Conservation (phyloP, 2,888 invertebrate species). For the Caenorhabditis japonica region DNA sequence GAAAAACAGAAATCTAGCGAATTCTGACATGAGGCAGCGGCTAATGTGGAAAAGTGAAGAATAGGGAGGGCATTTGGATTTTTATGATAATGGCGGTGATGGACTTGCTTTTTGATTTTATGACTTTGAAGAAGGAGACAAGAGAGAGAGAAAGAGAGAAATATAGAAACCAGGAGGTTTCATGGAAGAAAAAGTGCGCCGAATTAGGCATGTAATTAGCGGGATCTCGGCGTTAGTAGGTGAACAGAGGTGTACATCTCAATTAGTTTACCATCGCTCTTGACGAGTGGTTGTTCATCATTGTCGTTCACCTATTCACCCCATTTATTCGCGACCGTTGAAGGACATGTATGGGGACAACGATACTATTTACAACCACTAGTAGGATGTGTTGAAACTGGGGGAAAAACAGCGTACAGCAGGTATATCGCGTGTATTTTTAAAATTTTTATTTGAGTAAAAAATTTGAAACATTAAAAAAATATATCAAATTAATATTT, state of each 20-base stretch:
- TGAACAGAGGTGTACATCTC: slow-evolving; percentile 27
- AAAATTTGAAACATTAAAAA: no score
- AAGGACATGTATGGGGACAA: slow-evolving; percentile 28
- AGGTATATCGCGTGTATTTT: no score
- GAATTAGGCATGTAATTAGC: slow-evolving; percentile 44
- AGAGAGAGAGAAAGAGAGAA: background rate
- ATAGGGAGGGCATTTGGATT: background rate
- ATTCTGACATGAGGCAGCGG: no score
- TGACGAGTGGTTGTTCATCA: slow-evolving; percentile 22
- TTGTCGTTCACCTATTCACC: slow-evolving; percentile 14
- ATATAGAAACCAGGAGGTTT: slow-evolving; percentile 3
- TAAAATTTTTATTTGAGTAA: no score
- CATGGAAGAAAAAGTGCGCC: slow-evolving; percentile 9
- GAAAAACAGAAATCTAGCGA: slow-evolving; percentile 24
- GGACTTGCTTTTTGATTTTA: background rate
- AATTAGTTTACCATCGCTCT: slow-evolving; percentile 38
- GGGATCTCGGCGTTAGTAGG: background rate
- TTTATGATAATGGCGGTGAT: background rate
- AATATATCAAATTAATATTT: no score
- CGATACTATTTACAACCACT: slow-evolving; percentile 10
- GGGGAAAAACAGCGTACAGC: no score
- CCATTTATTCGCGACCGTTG: slow-evolving; percentile 6
- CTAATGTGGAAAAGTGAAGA: background rate
- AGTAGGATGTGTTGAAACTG: no score
- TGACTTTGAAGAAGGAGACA: background rate